Conservation (phyloP, 23 tunicate species). For the Ascidia mentula region DNA sequence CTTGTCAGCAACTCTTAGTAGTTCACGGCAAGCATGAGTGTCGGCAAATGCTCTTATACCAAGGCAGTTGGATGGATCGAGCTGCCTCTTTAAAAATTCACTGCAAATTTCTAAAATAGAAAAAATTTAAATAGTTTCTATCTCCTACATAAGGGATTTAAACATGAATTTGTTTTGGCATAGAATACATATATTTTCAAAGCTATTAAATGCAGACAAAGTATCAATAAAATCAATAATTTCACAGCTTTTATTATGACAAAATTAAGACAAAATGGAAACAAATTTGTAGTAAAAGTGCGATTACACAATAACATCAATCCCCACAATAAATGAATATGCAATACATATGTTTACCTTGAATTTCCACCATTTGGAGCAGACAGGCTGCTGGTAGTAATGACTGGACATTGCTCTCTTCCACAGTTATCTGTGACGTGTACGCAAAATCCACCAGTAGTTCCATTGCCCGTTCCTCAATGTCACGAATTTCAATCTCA, state of each 20-base stretch:
- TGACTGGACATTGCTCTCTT: slow-evolving; percentile 88
- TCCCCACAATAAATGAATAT: too few species aligned
- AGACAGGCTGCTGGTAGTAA: slow-evolving; percentile 93
- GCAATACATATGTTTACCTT: slow-evolving; percentile 32
- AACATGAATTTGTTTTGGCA: too few species aligned
- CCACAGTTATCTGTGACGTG: slow-evolving; percentile 82
- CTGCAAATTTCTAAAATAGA: slow-evolving; percentile 93
- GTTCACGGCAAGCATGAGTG: slow-evolving; percentile 82
- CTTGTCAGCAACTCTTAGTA: slow-evolving; percentile 78
- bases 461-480: slow-evolving; percentile 94
- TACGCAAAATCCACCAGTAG: slow-evolving; percentile 86
- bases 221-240: too few species aligned
- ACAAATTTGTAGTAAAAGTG: too few species aligned
- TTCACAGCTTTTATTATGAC: too few species aligned
- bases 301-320: too few species aligned
- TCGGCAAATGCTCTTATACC: slow-evolving; percentile 98
- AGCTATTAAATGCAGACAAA: too few species aligned
- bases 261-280: too few species aligned
- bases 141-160: too few species aligned
- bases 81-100: slow-evolving; percentile 85
- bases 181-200: too few species aligned
- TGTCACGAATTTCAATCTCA: slow-evolving; percentile 82
- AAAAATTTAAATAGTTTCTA: neutral
- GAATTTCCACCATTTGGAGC: slow-evolving; percentile 93
- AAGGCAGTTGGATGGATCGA: slow-evolving; percentile 88